Base-by-base conservation (phyloP, 2,113 vertebrate genomes). In the Perca schrenkii region DNA sequence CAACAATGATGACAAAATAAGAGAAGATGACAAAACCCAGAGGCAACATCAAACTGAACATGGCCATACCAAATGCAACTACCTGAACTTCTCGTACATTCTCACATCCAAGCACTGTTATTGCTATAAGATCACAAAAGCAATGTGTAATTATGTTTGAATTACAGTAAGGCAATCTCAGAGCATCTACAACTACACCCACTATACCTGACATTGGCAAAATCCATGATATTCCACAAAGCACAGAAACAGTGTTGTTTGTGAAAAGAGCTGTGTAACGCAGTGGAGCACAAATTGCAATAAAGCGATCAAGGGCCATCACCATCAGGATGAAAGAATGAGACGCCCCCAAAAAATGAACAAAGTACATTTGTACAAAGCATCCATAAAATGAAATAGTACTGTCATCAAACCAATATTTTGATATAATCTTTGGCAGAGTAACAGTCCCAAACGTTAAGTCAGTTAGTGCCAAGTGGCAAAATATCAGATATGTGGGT, bases 291-390 rank as follows among this genome's bases (percentile, higher is more conserved):
- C 78, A 88, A n/a, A 94, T 81, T 6, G 92, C 91, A 54, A 90
- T 54, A 21, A 92, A 92, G 7, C 93, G 91, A 83, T 94, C 93
- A 1, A 92, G 67, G 2, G 94, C 91, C 94, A 94, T 94, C 56
- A 93, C 77, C 84, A 90, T 89, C 76, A 94, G 36, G 19, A 94
- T 82, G 43, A 92, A 91, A 25, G 91, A 94, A 50, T 86, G 90
- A 28, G 58, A 10, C 0, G 91, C 31, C 6, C 86, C 89, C 31
- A 93, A 53, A 40, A 67, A 90, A 80, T 93, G 91, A 1, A 93
- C 86, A 82, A 94, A 93, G 69, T 77, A 94, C 92, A 93, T 93
- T 57, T 94, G 93, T 2, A 49, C 57, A 49, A 94, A 91, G 53
- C 93, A 94, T 17, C 31, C 60, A 0, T 76, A 64, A 49, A 92